A percentile compares a stretch with the other conserved stretches of the same genome.
These are phyloP conservation scores for Rhorus exstirpatorius DNA, from an alignment of 2,888 invertebrate species.

Conservation along the genomic window DNA sequence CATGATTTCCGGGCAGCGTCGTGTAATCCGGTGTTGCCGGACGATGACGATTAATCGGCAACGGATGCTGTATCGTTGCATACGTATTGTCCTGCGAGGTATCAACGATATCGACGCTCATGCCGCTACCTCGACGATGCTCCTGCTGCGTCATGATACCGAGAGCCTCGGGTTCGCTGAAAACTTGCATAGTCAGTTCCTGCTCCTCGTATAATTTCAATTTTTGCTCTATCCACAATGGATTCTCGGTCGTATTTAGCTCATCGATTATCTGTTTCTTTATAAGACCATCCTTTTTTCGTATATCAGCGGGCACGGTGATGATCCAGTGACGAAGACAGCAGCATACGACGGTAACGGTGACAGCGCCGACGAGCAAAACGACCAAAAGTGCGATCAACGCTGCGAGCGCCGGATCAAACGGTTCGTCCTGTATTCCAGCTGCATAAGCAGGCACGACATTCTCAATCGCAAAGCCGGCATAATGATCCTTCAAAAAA, in stretches of 20 bases:
- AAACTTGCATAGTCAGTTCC: slow-evolving; percentile 97
- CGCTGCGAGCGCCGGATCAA: slow-evolving; percentile 95
- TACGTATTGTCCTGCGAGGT: slow-evolving; percentile 91
- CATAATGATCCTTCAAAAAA: slow-evolving; percentile 92
- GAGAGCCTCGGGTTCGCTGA: slow-evolving; percentile 92
- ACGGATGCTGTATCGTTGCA: slow-evolving; percentile 92
- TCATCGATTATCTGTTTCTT: slow-evolving; percentile 94
- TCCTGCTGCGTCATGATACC: slow-evolving; percentile 87
- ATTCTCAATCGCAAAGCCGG: slow-evolving; percentile 91
- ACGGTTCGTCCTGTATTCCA: slow-evolving; percentile 90
- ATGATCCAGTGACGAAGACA: slow-evolving; percentile 96
- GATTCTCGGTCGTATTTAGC: slow-evolving; percentile 96
- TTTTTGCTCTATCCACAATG: slow-evolving; percentile 97
- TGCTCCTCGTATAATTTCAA: slow-evolving; percentile 96
- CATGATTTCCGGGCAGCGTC: slow-evolving; percentile 87
- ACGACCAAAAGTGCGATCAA: slow-evolving; percentile 94
- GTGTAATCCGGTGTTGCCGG: slow-evolving; percentile 85
- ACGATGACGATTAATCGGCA: slow-evolving; percentile 84
- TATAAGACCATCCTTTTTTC: slow-evolving; percentile 94
- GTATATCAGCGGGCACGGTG: slow-evolving; percentile 92
- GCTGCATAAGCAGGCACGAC: slow-evolving; percentile 91
- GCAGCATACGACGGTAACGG: slow-evolving; percentile 95
- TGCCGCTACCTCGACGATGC: slow-evolving; percentile 87
- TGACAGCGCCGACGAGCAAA: slow-evolving; percentile 94
- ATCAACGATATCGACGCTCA: slow-evolving; percentile 85